These are phyloP conservation scores for Heteropelma amictum DNA, from an alignment of 2,888 invertebrate genomes.

Conservation along the genomic window DNA sequence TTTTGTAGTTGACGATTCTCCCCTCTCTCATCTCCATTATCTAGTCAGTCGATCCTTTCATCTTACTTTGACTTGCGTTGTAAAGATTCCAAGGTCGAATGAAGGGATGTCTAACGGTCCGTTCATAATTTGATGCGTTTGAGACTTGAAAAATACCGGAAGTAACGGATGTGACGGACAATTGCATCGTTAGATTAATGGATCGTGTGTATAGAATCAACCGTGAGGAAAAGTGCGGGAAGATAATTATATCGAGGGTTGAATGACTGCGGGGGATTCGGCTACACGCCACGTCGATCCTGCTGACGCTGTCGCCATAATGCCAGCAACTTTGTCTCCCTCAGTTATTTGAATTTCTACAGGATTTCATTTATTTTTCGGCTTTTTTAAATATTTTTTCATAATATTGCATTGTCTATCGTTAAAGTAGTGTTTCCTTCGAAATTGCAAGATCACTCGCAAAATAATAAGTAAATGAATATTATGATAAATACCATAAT, in stretches of 20 bases:
- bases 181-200: no score
- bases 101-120: constrained; percentile 1
- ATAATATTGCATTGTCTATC: no score
- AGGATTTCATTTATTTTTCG: no score
- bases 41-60: not conserved
- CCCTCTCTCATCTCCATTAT: not conserved
- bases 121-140: not conserved
- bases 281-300: constrained; percentile 36
- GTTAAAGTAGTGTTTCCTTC: no score
- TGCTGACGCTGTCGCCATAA: constrained; percentile 26
- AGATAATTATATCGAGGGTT: not conserved
- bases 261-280: constrained; percentile 9
- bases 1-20: not conserved
- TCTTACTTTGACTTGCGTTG: not conserved
- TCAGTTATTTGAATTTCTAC: no score
- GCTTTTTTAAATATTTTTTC: no score
- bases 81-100: not conserved
- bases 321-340: no score
- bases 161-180: constrained; percentile 25
- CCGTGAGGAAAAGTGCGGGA: not conserved
- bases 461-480: no score
- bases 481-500: no score
- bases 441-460: no score
- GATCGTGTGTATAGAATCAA: no score
- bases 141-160: constrained; percentile 34